These are phyloP conservation scores for Aporrectodea caliginosa DNA, from an alignment of 1,140 invertebrate genomes.

Conservation along the genomic window DNA sequence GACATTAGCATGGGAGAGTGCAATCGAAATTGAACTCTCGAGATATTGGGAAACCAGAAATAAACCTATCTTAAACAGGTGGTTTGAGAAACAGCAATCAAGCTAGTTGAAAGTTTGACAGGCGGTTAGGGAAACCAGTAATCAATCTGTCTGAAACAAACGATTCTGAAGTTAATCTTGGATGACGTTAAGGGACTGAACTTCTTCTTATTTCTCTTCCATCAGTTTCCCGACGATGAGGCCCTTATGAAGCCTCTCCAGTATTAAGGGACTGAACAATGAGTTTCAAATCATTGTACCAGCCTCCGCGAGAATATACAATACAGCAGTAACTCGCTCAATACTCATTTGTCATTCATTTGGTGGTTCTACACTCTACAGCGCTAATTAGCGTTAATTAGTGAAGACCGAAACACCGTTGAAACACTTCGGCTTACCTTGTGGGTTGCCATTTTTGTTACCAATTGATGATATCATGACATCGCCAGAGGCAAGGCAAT, in stretches of 20 bases:
- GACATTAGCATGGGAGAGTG: background rate
- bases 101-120: background rate
- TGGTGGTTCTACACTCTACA: background rate
- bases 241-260: slow-evolving; percentile 84
- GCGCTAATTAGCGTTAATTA: too few species aligned
- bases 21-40: background rate
- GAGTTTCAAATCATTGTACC: slow-evolving; percentile 68
- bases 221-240: too few species aligned
- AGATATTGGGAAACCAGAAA: background rate
- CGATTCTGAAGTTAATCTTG: slow-evolving; percentile 56
- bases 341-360: background rate
- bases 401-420: too few species aligned
- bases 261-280: slow-evolving; percentile 86
- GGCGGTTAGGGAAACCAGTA: background rate
- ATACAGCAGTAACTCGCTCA: background rate
- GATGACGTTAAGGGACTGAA: slow-evolving; percentile 88
- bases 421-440: slow-evolving; percentile 55
- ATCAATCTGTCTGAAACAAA: background rate
- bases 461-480: slow-evolving; percentile 94
- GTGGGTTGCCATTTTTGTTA: slow-evolving; percentile 58
- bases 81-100: background rate
- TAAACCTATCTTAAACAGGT: too few species aligned
- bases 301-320: background rate
- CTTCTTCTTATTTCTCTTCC: too few species aligned
- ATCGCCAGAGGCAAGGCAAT: slow-evolving; percentile 85